Evolutionary conservation across 2,888 invertebrate species (phyloP).

Genomic region (Parascotia fuliginaria): DNA sequence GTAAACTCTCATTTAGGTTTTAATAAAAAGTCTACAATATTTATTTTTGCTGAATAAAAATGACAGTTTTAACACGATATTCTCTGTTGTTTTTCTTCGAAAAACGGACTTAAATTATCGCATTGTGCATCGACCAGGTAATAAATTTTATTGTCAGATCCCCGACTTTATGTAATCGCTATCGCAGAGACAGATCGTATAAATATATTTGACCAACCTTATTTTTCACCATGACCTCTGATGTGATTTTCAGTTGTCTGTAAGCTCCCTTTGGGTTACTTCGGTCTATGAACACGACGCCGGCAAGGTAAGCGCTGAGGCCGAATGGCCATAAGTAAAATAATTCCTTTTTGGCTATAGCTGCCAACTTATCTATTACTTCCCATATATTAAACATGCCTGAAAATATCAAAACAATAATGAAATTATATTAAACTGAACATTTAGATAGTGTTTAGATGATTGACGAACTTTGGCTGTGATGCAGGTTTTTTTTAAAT

Average conservation of each 20-base stretch:
- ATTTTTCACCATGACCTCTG: constrained; percentile 76
- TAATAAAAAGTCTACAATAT: neutral
- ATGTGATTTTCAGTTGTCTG: constrained; percentile 73
- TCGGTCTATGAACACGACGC: constrained; percentile 88
- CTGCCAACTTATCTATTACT: constrained; percentile 82
- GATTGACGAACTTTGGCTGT: no score
- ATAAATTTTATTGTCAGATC: constrained; percentile 33
- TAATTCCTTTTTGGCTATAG: constrained; percentile 87
- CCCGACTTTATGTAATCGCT: constrained; percentile 12
- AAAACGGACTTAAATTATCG: constrained; percentile 14
- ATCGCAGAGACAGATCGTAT: constrained; percentile 4
- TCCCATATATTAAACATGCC: constrained; percentile 88
- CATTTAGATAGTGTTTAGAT: neutral
- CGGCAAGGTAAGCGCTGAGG: constrained; percentile 86
- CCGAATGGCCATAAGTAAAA: constrained; percentile 88
- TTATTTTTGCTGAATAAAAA: constrained; percentile 8
- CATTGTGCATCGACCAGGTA: constrained; percentile 22
- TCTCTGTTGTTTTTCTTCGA: constrained; percentile 22
- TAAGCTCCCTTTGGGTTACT: constrained; percentile 83
- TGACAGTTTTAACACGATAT: constrained; percentile 21
- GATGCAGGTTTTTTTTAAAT: no score
- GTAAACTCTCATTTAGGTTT: neutral
- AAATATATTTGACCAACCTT: constrained; percentile 53
- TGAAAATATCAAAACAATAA: constrained; percentile 45
- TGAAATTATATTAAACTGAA: neutral